Percentiles rank a stretch among this genome's conserved stretches.
Evolutionary conservation across 2,797 vertebrate species (phyloP).

Genomic region (Triplophysa yarkandensis): DNA sequence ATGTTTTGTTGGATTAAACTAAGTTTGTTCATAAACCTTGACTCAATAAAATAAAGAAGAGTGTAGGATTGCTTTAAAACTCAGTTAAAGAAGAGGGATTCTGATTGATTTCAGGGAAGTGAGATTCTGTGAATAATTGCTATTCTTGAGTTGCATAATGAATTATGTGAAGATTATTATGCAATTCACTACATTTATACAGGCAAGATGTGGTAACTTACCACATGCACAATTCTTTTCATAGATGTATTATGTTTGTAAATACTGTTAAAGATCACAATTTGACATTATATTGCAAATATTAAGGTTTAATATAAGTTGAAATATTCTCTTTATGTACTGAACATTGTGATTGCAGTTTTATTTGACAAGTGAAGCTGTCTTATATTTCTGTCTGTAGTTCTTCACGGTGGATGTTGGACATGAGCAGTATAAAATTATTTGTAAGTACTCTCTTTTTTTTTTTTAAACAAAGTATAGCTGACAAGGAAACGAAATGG

Average conservation of each 20-base stretch:
- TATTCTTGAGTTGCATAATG: conserved; percentile 16
- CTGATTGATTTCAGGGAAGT: background rate
- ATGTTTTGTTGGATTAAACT: conserved; percentile 73
- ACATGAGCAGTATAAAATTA: too few relatives aligned
- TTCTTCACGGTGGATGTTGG: too few relatives aligned
- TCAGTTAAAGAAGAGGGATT: conserved; percentile 22
- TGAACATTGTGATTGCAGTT: too few relatives aligned
- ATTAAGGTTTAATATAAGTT: too few relatives aligned
- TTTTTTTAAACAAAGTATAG: too few relatives aligned
- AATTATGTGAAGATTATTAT: conserved; percentile 18
- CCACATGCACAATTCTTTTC: background rate
- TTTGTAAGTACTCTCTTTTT: too few relatives aligned
- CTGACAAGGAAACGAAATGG: too few relatives aligned
- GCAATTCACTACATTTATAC: conserved; percentile 13
- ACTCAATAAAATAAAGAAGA: conserved; percentile 47
- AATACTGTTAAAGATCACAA: too few relatives aligned
- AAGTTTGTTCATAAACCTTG: conserved; percentile 72
- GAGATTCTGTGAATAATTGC: conserved; percentile 33
- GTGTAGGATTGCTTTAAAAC: conserved; percentile 27
- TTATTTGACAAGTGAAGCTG: too few relatives aligned
- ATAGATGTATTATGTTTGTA: background rate
- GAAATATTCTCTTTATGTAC: too few relatives aligned
- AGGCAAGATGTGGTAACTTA: background rate
- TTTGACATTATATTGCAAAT: too few relatives aligned
- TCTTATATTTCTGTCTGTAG: too few relatives aligned